Evolutionary conservation across 2,888 invertebrate genomes (phyloP).

Genomic region (Drosophila mettleri): DNA sequence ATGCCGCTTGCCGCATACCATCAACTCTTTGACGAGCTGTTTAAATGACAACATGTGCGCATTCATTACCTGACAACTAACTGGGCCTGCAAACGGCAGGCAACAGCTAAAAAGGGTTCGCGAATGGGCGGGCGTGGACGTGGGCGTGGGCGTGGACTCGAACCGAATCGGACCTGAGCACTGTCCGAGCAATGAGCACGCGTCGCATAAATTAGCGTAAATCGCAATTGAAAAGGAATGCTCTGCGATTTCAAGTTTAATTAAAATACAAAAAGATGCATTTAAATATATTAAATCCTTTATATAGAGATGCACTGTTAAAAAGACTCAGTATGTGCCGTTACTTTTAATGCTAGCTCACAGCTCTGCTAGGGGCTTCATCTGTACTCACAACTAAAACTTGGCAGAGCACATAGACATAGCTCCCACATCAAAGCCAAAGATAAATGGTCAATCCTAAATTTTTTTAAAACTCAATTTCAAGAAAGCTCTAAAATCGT

Average conservation of each 20-base stretch:
- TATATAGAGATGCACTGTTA: background rate
- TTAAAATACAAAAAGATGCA: conserved; percentile 38
- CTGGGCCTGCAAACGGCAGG: conserved; percentile 36
- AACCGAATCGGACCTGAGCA: conserved; percentile 1
- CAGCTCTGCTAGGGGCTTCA: too few relatives aligned
- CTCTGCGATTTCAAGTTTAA: conserved; percentile 52
- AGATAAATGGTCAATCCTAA: too few relatives aligned
- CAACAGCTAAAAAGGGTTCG: background rate
- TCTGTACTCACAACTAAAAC: too few relatives aligned
- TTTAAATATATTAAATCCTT: background rate
- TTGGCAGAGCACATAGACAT: too few relatives aligned
- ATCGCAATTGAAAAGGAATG: conserved; percentile 50
- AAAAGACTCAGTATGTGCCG: too few relatives aligned
- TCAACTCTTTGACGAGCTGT: conserved; percentile 50
- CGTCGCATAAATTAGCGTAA: conserved; percentile 57
- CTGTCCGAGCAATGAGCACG: conserved; percentile 60
- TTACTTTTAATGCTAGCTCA: too few relatives aligned
- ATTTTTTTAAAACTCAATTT: too few relatives aligned
- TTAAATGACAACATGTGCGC: conserved; percentile 70
- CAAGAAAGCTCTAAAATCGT: too few relatives aligned
- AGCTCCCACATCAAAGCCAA: too few relatives aligned
- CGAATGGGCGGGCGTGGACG: background rate
- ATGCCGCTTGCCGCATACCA: conserved; percentile 47
- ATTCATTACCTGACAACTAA: conserved; percentile 24
- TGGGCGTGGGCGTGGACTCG: background rate